Evolutionary conservation across 2,888 invertebrate species (phyloP).

Genomic region (Cheilosia variabilis): DNA sequence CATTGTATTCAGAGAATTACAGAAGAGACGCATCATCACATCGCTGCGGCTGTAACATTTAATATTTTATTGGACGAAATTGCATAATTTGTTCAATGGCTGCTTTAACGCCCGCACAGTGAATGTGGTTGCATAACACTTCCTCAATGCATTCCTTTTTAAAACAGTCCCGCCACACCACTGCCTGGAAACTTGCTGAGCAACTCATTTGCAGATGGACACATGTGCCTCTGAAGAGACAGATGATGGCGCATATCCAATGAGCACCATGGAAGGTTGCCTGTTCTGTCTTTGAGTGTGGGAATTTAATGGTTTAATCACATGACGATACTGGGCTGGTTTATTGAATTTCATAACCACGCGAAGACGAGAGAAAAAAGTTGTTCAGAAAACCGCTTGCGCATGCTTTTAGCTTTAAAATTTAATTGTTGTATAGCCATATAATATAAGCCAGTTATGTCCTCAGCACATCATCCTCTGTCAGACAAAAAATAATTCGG

Average conservation of each 20-base stretch:
- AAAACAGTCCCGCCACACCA: background rate
- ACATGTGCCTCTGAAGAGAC: background rate
- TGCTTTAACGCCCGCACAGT: background rate
- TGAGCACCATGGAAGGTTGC: slow-evolving; percentile 1
- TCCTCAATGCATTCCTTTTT: slow-evolving; percentile 3
- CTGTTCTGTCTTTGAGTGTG: slow-evolving; percentile 2
- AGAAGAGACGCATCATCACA: background rate
- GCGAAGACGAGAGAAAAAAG: no score
- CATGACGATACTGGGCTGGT: background rate
- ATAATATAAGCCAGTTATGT: no score
- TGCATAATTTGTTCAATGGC: slow-evolving; percentile 20
- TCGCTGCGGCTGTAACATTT: background rate
- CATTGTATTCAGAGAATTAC: no score
- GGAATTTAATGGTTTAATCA: slow-evolving; percentile 13
- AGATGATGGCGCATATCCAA: slow-evolving; percentile 2
- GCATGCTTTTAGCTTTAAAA: no score
- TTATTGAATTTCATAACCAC: background rate
- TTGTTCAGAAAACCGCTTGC: no score
- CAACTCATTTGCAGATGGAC: slow-evolving; percentile 13
- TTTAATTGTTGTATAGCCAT: no score
- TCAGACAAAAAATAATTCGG: no score
- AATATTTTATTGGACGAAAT: slow-evolving; percentile 6
- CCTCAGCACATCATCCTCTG: no score
- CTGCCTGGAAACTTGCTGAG: slow-evolving; percentile 15
- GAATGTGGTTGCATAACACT: slow-evolving; percentile 13